Base-by-base conservation (phyloP, 2,113 vertebrate genomes). In the Naja naja region DNA sequence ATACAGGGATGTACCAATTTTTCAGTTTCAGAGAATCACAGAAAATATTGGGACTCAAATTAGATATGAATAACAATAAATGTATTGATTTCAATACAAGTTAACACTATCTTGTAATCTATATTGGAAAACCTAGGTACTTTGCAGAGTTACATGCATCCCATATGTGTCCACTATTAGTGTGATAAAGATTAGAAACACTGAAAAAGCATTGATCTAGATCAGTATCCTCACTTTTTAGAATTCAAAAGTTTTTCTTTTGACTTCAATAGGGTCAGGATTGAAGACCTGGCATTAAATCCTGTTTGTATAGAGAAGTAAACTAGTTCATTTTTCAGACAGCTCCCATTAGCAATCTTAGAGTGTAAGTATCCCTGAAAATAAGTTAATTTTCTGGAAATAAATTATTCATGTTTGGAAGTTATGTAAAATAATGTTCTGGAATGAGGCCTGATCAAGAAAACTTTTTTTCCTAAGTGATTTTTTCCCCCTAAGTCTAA, bases 371-470 rank as follows among this genome's bases (percentile, higher is more conserved):
- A 86, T n/a, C 60, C 53, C 81, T 93, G 34, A 47, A 64, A 87
- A 64, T 12, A 20, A 25, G 93, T 87, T 14, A 89, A 39, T 20
- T 85, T 56, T 91, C 34, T 85, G 47, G 53, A 88, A 81, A 53
- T 69, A 92, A 58, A 49, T 23, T n/a, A 86, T 87, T 86, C 16
- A 8, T 64, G 16, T 53, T 87, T 90, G 74, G 81, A 39, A 25
- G 54, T 89, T 87, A 56, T 90, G 74, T 90, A 89, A 87, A 60
- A 25, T 53, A 60, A 55, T 90, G 53, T 87, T 85, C 55, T 93
- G 52, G 27, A 93, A 90, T 27, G 54, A 86, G 54, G 45, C n/a
- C 69, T 47, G 30, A 27, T 74, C 87, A 89, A 69, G n/a, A 45
- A 91, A 69, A 74, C 34, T 20, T 56, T 49, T 10, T 87, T 87